phyloP scores from a whole-genome alignment of 2,113 vertebrate genomes.

The Corydoras sp. region DNA sequence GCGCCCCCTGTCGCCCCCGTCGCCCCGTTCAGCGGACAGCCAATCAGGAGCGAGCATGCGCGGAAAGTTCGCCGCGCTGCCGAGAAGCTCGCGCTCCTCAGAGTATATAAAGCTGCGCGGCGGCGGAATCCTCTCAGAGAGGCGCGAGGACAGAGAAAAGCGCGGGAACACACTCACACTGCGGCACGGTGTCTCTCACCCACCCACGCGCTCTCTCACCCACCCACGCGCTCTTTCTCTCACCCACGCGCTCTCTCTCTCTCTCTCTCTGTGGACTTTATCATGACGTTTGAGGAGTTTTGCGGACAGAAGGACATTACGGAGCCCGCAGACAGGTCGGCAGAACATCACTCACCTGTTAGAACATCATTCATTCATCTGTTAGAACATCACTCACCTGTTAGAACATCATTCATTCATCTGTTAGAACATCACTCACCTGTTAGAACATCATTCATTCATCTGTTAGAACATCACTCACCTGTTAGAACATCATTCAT shows the following conservation, averaged over 20 bases:
- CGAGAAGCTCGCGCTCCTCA: constrained; percentile 47
- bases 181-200: not conserved
- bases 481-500: no score
- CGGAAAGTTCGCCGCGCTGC: constrained; percentile 55
- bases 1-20: not conserved
- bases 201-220: no score
- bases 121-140: not conserved
- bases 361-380: not conserved
- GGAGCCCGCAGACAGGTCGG: constrained; percentile 76
- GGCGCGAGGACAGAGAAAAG: constrained; percentile 57
- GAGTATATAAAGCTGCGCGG: constrained; percentile 60
- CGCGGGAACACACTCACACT: not conserved
- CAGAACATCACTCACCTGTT: not conserved
- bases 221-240: no score
- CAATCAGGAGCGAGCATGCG: constrained; percentile 63
- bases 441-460: no score
- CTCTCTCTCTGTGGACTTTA: constrained; percentile 34
- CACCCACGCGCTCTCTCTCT: no score
- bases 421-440: no score
- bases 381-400: not conserved
- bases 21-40: constrained; percentile 42
- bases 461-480: no score
- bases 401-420: not conserved
- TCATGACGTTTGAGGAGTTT: constrained; percentile 92
- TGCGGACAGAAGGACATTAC: constrained; percentile 73